A percentile compares a stretch with the other conserved stretches of the same genome.
phyloP scores from a whole-genome alignment of 2,888 invertebrate genomes.

The Argynnis bischoffii region DNA sequence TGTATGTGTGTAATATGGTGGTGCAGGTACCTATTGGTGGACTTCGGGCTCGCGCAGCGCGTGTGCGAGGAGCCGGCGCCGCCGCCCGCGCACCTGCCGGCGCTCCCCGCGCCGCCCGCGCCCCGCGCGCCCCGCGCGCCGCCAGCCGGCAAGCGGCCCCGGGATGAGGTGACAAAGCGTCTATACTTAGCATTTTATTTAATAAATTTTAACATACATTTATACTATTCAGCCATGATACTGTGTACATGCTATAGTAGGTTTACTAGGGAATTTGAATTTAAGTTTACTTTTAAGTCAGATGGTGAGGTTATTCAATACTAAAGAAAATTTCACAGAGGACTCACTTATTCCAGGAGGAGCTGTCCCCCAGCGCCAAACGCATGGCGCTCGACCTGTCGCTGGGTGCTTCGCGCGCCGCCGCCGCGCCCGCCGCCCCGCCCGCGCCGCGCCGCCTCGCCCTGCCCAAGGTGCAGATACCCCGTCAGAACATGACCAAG shows the following conservation, averaged over 20 bases:
- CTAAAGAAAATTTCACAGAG: background rate
- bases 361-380: slow-evolving; percentile 52
- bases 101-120: slow-evolving; percentile 39
- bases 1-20: slow-evolving; percentile 19
- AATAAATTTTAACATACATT: too few species aligned
- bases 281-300: too few species aligned
- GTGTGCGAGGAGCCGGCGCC: slow-evolving; percentile 61
- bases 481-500: slow-evolving; percentile 34
- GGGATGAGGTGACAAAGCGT: slow-evolving; percentile 49
- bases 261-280: too few species aligned
- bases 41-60: slow-evolving; percentile 94
- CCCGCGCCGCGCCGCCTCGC: slow-evolving; percentile 9
- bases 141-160: slow-evolving; percentile 50
- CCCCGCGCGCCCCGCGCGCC: slow-evolving; percentile 62
- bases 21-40: slow-evolving; percentile 88
- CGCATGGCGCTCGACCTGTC: slow-evolving; percentile 62
- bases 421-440: background rate
- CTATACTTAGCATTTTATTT: too few species aligned
- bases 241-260: too few species aligned
- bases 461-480: slow-evolving; percentile 34
- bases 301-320: too few species aligned
- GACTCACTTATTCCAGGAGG: slow-evolving; percentile 42
- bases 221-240: too few species aligned
- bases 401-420: slow-evolving; percentile 23
- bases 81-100: slow-evolving; percentile 69